phyloP scores from a whole-genome alignment of 2,797 vertebrate genomes.

The Clarias fuscus region DNA sequence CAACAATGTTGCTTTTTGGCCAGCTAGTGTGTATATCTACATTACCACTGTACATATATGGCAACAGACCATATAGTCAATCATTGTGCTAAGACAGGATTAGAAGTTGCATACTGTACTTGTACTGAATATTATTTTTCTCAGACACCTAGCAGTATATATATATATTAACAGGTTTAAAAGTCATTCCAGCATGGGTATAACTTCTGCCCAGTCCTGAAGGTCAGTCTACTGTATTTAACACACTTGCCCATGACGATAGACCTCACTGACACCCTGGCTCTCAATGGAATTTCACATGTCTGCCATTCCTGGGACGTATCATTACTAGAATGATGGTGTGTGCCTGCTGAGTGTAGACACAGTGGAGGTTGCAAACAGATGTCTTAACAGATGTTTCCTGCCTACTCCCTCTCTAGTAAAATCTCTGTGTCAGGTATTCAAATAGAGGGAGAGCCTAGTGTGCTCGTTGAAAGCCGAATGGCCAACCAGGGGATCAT shows the following conservation, averaged over 20 bases:
- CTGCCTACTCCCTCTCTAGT: conserved; percentile 40
- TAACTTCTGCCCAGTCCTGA: conserved; percentile 34
- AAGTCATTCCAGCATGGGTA: neutral
- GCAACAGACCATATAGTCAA: neutral
- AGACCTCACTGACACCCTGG: conserved; percentile 61
- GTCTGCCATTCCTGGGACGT: conserved; percentile 59
- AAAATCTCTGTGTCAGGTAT: conserved; percentile 43
- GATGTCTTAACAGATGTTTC: conserved; percentile 68
- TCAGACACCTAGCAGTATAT: no score
- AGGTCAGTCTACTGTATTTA: conserved; percentile 66
- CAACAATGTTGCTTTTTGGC: no score
- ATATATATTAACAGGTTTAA: conserved; percentile 2
- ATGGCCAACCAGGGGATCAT: conserved; percentile 39
- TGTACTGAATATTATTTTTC: neutral
- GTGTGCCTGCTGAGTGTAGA: conserved; percentile 67
- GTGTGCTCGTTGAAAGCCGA: conserved; percentile 21
- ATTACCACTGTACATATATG: neutral
- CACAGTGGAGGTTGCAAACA: conserved; percentile 65
- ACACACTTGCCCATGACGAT: conserved; percentile 63
- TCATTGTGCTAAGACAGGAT: no score
- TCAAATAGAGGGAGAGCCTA: conserved; percentile 32
- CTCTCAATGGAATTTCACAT: conserved; percentile 54
- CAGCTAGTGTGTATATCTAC: neutral
- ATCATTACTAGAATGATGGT: conserved; percentile 72
- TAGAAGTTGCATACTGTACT: neutral